Evolutionary conservation across 64 coral and sea anemone species (phyloP).

Genomic region (Porites lutea): DNA sequence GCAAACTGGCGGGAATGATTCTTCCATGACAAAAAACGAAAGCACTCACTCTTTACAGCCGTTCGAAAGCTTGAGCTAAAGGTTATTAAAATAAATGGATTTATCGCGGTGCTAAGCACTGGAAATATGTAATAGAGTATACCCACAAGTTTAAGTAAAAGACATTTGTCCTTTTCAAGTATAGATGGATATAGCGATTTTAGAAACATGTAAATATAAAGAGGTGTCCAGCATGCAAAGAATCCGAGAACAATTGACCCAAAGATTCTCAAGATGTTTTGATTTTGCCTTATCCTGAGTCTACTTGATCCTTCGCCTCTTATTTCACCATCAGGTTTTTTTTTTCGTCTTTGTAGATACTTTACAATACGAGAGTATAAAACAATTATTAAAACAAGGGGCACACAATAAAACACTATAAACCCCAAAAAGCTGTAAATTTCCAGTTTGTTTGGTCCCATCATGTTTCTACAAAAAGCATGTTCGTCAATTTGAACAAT

Average conservation of each 20-base stretch:
- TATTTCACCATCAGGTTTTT: neutral
- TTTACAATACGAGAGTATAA: neutral
- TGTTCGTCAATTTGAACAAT: neutral
- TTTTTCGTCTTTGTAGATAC: neutral
- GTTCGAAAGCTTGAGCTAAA: neutral
- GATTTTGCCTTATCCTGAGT: neutral
- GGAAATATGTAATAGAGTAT: conserved; percentile 1
- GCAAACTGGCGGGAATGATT: neutral
- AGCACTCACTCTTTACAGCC: neutral
- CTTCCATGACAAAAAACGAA: neutral
- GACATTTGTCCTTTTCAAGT: conserved; percentile 8
- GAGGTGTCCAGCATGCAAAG: conserved; percentile 15
- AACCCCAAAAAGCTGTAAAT: neutral
- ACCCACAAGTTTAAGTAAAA: neutral
- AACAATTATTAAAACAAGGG: neutral
- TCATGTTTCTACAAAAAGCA: conserved; percentile 27
- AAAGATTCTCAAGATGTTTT: conserved; percentile 9
- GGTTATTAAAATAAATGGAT: conserved; percentile 9
- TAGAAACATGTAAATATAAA: conserved; percentile 10
- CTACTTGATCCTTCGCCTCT: neutral
- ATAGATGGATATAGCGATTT: neutral
- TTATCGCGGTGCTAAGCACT: conserved; percentile 1
- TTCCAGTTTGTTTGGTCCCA: neutral
- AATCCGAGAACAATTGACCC: neutral
- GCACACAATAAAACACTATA: neutral